Conservation (phyloP, 1,140 invertebrate genomes). For the Aphelinus certus region DNA sequence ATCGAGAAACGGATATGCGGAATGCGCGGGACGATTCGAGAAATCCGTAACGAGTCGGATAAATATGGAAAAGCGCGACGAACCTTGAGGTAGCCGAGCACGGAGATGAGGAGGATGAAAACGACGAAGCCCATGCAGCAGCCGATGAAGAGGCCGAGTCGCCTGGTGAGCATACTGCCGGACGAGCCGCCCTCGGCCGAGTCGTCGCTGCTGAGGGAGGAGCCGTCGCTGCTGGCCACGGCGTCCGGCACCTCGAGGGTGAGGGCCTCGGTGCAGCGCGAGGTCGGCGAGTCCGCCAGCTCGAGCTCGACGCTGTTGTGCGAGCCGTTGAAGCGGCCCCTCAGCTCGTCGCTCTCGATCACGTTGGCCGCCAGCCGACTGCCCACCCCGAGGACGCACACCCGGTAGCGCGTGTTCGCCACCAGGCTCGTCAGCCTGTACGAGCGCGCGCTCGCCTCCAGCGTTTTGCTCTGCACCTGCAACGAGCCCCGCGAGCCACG, state of each 20-base stretch:
- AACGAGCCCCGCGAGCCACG: conserved; percentile 37
- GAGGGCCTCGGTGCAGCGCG: conserved; percentile 76
- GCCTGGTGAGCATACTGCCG: conserved; percentile 73
- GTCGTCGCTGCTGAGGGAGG: conserved; percentile 66
- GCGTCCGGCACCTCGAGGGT: conserved; percentile 75
- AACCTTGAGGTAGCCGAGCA: conserved; percentile 84
- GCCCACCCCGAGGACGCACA: conserved; percentile 84
- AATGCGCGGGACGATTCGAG: no score
- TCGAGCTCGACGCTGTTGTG: conserved; percentile 43
- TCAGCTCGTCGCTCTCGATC: conserved; percentile 69
- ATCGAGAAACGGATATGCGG: no score
- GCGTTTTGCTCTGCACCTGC: conserved; percentile 75
- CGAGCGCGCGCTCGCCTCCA: conserved; percentile 74
- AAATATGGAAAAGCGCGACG: no score
- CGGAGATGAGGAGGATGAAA: conserved; percentile 82
- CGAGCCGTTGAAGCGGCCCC: conserved; percentile 47
- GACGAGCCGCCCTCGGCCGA: neutral
- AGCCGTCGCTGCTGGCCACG: conserved; percentile 64
- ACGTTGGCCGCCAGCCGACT: conserved; percentile 65
- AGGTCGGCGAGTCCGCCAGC: conserved; percentile 75
- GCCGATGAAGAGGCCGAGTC: conserved; percentile 84
- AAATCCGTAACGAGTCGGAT: no score
- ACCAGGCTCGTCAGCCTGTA: conserved; percentile 76
- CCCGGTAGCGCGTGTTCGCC: conserved; percentile 80
- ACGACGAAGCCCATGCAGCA: conserved; percentile 86